Evolutionary conservation across 2,888 invertebrate genomes (phyloP).

Genomic region (Cataglyphis albicans): DNA sequence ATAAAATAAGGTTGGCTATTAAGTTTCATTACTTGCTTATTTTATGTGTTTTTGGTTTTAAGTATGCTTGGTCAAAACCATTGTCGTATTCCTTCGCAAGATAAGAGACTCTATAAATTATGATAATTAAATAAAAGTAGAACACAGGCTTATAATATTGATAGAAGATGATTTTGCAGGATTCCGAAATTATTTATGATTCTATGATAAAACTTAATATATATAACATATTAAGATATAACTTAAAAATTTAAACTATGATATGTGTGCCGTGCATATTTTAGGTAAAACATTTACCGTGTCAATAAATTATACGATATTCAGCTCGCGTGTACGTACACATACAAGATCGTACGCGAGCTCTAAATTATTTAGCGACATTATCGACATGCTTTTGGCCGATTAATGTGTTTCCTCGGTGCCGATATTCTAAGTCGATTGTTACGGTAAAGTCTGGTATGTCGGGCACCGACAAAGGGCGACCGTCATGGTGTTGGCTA

Average conservation of each 20-base stretch:
- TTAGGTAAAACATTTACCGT: constrained; percentile 4
- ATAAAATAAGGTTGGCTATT: background rate
- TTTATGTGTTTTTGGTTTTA: background rate
- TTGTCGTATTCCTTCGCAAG: background rate
- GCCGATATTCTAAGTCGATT: constrained; percentile 51
- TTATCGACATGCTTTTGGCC: constrained; percentile 41
- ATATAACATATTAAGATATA: background rate
- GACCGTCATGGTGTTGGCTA: constrained; percentile 20
- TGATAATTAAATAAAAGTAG: background rate
- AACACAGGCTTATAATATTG: background rate
- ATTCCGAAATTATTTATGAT: background rate
- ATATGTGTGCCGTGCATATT: background rate
- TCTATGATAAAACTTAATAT: too few species aligned
- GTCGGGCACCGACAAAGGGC: constrained; percentile 44
- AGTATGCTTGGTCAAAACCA: background rate
- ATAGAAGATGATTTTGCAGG: background rate
- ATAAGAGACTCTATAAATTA: background rate
- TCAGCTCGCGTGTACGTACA: background rate
- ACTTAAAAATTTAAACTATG: background rate
- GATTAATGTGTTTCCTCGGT: background rate
- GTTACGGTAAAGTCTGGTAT: constrained; percentile 61
- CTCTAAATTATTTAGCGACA: constrained; percentile 55
- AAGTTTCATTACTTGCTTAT: background rate
- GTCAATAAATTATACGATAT: background rate
- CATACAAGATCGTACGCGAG: background rate